Evolutionary conservation across 92 coral and sea anemone species (phyloP).

Genomic region (Epizoanthus stellaris): DNA sequence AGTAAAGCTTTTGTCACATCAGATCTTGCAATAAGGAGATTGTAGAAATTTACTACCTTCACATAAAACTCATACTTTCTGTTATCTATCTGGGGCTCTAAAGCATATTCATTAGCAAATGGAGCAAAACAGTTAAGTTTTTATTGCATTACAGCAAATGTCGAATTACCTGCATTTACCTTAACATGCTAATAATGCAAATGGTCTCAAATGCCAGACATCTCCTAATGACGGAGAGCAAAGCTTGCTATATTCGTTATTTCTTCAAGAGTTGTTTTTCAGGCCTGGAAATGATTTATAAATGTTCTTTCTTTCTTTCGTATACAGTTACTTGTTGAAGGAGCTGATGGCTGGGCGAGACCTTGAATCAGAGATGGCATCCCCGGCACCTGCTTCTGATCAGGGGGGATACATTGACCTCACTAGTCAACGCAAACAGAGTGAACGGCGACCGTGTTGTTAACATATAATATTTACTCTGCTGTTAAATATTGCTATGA

Average conservation of each 20-base stretch:
- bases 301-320: not conserved
- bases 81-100: no score
- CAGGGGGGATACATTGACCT: conserved; percentile 86
- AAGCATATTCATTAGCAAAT: no score
- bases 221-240: no score
- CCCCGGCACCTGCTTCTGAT: conserved; percentile 31
- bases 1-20: no score
- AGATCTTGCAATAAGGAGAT: no score
- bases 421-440: conserved; percentile 59
- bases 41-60: no score
- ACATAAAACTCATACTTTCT: no score
- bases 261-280: not conserved
- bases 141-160: no score
- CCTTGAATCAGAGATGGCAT: conserved; percentile 43
- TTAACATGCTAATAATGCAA: no score
- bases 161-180: no score
- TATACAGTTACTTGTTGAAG: conserved; percentile 77
- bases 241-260: not conserved
- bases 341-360: conserved; percentile 76
- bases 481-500: conserved; percentile 29
- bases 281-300: not conserved
- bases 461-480: not conserved
- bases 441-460: conserved; percentile 51
- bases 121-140: no score
- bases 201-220: no score